These are phyloP conservation scores for Caenorhabditis japonica DNA, from an alignment of 2,888 invertebrate species.

Conservation along the genomic window DNA sequence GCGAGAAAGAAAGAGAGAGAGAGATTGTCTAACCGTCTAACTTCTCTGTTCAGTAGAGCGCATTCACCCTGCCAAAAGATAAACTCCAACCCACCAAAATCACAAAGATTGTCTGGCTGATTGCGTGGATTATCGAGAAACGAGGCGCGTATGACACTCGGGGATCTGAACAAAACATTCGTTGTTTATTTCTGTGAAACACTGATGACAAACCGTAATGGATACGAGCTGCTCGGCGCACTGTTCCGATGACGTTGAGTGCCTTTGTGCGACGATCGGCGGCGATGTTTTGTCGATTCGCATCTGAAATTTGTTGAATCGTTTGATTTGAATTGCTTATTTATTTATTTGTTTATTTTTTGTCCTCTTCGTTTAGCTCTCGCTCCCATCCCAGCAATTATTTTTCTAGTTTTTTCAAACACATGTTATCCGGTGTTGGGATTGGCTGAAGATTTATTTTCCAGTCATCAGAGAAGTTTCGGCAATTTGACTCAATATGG, in stretches of 20 bases:
- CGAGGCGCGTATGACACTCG: constrained; percentile 48
- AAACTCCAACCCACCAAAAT: constrained; percentile 53
- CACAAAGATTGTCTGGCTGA: constrained; percentile 42
- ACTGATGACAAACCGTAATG: constrained; percentile 52
- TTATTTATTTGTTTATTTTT: no score
- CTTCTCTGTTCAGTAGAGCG: no score
- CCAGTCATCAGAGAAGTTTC: no score
- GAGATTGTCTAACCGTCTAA: no score
- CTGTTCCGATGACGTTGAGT: constrained; percentile 68
- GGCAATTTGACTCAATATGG: constrained; percentile 20
- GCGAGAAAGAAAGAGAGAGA: no score
- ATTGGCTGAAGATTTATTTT: constrained; percentile 21
- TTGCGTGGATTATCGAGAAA: constrained; percentile 39
- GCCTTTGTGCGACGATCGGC: constrained; percentile 61
- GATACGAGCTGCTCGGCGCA: constrained; percentile 68
- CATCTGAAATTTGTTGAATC: constrained; percentile 44
- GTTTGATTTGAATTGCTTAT: constrained; percentile 33
- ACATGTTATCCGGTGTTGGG: constrained; percentile 32
- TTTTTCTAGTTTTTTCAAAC: constrained; percentile 26
- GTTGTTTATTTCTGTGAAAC: neutral
- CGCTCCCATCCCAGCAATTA: constrained; percentile 16
- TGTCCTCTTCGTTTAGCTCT: constrained; percentile 13
- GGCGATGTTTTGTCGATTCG: constrained; percentile 63
- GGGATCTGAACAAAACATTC: constrained; percentile 30
- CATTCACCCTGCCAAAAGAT: no score